Conservation (phyloP, 2,797 vertebrate species). For the Steatocranus sp. region DNA sequence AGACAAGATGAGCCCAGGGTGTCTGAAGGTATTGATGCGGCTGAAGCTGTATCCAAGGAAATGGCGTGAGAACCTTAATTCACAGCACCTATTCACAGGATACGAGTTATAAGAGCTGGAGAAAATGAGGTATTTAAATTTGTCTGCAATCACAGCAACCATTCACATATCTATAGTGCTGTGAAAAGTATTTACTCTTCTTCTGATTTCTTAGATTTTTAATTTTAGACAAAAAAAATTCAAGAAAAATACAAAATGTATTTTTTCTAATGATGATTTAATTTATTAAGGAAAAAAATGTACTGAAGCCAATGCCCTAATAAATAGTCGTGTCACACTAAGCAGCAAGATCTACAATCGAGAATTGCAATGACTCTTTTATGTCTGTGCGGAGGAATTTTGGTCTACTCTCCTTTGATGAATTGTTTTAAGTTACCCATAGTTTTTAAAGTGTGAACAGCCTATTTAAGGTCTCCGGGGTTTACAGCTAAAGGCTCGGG, state of each 20-base stretch:
- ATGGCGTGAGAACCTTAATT: not conserved
- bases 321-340: not conserved
- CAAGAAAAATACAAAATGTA: not conserved
- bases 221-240: not conserved
- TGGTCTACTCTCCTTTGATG: not conserved
- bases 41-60: not conserved
- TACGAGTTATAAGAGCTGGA: not conserved
- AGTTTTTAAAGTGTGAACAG: not conserved
- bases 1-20: not conserved
- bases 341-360: not conserved
- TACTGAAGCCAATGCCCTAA: not conserved
- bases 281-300: not conserved
- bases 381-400: not conserved
- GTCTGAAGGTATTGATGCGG: not conserved
- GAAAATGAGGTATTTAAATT: not conserved
- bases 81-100: not conserved
- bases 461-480: not conserved
- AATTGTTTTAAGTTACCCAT: not conserved
- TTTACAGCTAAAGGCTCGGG: fast-evolving
- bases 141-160: not conserved
- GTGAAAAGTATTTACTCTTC: not conserved
- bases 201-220: not conserved
- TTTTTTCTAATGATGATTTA: not conserved
- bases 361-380: not conserved
- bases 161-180: not conserved